Conservation (phyloP, 2,797 vertebrate genomes). For the Sebastes glaucus region DNA sequence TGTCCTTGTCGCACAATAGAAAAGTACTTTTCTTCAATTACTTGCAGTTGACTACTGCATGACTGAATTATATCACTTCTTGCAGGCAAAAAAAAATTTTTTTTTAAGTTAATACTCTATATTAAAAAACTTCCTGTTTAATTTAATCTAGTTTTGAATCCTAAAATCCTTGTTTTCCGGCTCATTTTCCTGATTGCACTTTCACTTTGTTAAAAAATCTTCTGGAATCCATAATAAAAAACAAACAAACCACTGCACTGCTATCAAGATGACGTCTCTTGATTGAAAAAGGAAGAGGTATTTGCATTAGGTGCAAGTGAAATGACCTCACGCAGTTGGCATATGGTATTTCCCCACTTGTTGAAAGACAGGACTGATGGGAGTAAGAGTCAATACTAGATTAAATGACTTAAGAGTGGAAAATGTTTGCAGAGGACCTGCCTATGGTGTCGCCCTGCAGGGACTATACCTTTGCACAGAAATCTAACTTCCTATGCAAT, state of each 20-base stretch:
- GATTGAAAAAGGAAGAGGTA: constrained; percentile 1
- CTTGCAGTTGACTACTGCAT: too few relatives aligned
- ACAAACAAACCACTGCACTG: background rate
- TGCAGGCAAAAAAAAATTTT: too few relatives aligned
- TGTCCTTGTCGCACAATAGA: background rate
- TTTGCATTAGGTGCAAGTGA: constrained; percentile 18
- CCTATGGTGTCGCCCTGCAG: constrained; percentile 15
- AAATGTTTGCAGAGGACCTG: constrained; percentile 35
- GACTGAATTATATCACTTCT: too few relatives aligned
- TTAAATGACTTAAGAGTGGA: constrained; percentile 35
- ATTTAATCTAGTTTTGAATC: background rate
- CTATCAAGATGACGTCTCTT: background rate
- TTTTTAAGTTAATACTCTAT: background rate
- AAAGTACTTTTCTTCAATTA: too few relatives aligned
- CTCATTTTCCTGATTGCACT: background rate
- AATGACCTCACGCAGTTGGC: constrained; percentile 2
- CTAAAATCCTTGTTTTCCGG: background rate
- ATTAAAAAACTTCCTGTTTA: background rate
- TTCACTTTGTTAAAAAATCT: background rate
- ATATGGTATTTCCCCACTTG: constrained; percentile 11
- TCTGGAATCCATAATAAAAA: background rate
- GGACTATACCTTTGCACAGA: background rate
- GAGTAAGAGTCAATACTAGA: constrained; percentile 35
- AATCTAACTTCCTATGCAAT: background rate
- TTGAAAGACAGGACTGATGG: constrained; percentile 4